These are phyloP conservation scores for Sebastes flavidus DNA, from an alignment of 2,797 vertebrate genomes.

Conservation along the genomic window DNA sequence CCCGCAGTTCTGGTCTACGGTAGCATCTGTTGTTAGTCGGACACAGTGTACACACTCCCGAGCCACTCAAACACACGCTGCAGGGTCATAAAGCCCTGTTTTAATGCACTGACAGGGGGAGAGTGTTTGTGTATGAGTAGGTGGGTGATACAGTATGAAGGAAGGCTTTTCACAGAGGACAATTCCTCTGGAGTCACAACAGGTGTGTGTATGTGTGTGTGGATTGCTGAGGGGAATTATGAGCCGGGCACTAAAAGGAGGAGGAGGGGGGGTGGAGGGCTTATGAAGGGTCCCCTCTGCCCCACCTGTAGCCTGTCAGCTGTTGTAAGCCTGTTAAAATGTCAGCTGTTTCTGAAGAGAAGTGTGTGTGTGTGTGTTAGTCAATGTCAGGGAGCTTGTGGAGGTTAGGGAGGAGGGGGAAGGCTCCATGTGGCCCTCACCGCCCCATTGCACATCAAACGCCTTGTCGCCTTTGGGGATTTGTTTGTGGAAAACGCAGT, in stretches of 20 bases:
- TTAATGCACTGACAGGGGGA: slow-evolving; percentile 38
- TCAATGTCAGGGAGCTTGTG: slow-evolving; percentile 62
- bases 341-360: slow-evolving; percentile 87
- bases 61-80: slow-evolving; percentile 59
- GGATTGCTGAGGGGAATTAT: slow-evolving; percentile 48
- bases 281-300: slow-evolving; percentile 80
- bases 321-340: slow-evolving; percentile 85
- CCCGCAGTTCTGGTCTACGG: slow-evolving; percentile 32
- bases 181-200: slow-evolving; percentile 81
- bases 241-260: slow-evolving; percentile 50
- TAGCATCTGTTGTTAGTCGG: slow-evolving; percentile 67
- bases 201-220: slow-evolving; percentile 68
- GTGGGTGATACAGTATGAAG: slow-evolving; percentile 53
- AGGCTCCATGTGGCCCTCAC: slow-evolving; percentile 52
- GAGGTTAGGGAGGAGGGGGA: background rate
- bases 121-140: background rate
- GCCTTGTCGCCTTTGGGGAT: slow-evolving; percentile 52
- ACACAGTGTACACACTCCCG: slow-evolving; percentile 21
- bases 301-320: slow-evolving; percentile 87
- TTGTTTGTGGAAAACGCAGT: slow-evolving; percentile 55
- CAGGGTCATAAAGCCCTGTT: slow-evolving; percentile 52
- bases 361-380: slow-evolving; percentile 60
- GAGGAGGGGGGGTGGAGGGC: slow-evolving; percentile 47
- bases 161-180: slow-evolving; percentile 68
- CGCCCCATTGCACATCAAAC: slow-evolving; percentile 61